phyloP scores from a whole-genome alignment of 2,888 invertebrate species.

The Bedellia somnulentella region DNA sequence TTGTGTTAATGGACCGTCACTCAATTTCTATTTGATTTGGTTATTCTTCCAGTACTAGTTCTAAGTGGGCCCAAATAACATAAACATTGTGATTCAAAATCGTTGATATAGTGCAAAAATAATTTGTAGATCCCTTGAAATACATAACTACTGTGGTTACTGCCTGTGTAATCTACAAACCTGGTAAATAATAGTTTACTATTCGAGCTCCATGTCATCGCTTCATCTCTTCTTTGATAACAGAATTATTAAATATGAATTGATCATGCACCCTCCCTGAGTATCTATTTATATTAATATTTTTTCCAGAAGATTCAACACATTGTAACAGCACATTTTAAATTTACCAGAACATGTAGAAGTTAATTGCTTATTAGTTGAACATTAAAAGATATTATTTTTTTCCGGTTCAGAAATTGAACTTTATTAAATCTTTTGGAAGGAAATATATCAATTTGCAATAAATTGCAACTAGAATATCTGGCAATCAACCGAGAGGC shows the following conservation, averaged over 20 bases:
- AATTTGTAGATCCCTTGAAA: too few species aligned
- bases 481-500: not conserved
- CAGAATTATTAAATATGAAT: not conserved
- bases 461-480: not conserved
- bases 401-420: not conserved
- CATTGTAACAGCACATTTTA: too few species aligned
- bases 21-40: too few species aligned
- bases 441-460: conserved; percentile 1
- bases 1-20: too few species aligned
- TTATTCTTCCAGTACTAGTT: too few species aligned
- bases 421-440: not conserved
- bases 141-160: too few species aligned
- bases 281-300: not conserved
- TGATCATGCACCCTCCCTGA: conserved; percentile 1
- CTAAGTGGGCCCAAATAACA: too few species aligned
- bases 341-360: too few species aligned
- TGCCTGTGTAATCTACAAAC: not conserved
- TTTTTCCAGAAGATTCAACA: not conserved
- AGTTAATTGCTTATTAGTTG: not conserved
- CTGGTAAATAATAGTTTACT: not conserved
- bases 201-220: not conserved
- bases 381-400: not conserved
- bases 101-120: too few species aligned
- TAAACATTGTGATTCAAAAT: too few species aligned
- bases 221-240: too few species aligned